These are phyloP conservation scores for Aurelia coerulea DNA, from an alignment of 30 jellyfish, hydroid and myxozoan species.

Conservation along the genomic window DNA sequence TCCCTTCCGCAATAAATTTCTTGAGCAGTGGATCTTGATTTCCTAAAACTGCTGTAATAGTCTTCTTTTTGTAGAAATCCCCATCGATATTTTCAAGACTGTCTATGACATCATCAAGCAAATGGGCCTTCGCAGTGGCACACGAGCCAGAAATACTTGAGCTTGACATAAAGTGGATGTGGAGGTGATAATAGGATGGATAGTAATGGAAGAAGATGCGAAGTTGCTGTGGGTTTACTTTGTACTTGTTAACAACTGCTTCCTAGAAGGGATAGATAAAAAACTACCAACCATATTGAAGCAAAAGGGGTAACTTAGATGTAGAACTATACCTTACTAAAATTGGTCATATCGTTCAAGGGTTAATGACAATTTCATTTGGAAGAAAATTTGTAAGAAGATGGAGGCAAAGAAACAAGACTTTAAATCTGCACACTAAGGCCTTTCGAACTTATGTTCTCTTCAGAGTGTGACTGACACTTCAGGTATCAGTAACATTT, in stretches of 20 bases:
- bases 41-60: conserved; percentile 59
- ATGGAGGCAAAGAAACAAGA: too few relatives aligned
- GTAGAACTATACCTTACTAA: too few relatives aligned
- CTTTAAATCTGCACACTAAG: too few relatives aligned
- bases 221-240: conserved; percentile 65
- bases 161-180: conserved; percentile 81
- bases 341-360: too few relatives aligned
- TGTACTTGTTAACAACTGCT: conserved; percentile 68
- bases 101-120: conserved; percentile 85
- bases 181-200: conserved; percentile 95
- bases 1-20: conserved; percentile 30
- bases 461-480: too few relatives aligned
- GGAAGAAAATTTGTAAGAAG: too few relatives aligned
- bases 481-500: too few relatives aligned
- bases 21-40: conserved; percentile 34
- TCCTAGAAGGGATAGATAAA: conserved; percentile 47
- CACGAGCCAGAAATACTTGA: conserved; percentile 48
- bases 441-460: too few relatives aligned
- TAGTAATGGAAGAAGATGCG: conserved; percentile 87
- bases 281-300: too few relatives aligned
- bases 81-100: conserved; percentile 76
- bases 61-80: conserved; percentile 77
- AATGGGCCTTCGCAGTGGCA: conserved; percentile 80
- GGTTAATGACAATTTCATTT: too few relatives aligned
- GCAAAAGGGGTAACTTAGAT: too few relatives aligned